Conservation (phyloP, 2,113 vertebrate species). For the Micronisus gabar region DNA sequence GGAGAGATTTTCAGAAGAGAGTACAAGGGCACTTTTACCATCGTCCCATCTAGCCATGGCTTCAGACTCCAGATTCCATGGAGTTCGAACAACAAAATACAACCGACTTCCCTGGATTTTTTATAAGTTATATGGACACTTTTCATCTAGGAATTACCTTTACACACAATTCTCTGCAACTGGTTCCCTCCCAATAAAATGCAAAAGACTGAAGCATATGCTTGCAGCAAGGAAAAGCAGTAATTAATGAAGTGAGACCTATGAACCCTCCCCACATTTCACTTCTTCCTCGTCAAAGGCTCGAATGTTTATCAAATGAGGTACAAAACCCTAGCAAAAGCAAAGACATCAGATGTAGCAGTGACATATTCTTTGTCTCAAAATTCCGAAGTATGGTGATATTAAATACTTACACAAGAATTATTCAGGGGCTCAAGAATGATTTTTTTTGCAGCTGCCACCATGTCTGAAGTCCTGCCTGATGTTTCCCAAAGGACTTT, state of each 20-base stretch:
- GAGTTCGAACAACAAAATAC: background rate
- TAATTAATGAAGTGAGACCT: background rate
- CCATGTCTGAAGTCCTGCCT: background rate
- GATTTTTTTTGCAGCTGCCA: background rate
- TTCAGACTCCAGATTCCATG: background rate
- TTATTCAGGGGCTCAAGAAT: background rate
- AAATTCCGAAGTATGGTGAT: background rate
- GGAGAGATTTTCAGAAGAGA: background rate
- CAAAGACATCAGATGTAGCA: background rate
- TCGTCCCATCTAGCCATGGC: background rate
- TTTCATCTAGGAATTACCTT: background rate
- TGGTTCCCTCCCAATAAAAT: background rate
- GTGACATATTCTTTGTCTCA: background rate
- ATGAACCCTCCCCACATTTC: fast-evolving
- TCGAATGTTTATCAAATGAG: background rate
- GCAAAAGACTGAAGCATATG: background rate
- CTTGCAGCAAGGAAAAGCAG: background rate
- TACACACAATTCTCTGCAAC: background rate
- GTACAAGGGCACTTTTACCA: fast-evolving
- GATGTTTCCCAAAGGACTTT: background rate
- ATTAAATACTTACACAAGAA: background rate
- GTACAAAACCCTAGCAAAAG: background rate
- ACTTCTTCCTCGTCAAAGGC: background rate
- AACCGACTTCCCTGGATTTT: background rate
- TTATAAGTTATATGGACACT: fast-evolving